Conservation (phyloP, 2,888 invertebrate species). For the Horisme vitalbata region DNA sequence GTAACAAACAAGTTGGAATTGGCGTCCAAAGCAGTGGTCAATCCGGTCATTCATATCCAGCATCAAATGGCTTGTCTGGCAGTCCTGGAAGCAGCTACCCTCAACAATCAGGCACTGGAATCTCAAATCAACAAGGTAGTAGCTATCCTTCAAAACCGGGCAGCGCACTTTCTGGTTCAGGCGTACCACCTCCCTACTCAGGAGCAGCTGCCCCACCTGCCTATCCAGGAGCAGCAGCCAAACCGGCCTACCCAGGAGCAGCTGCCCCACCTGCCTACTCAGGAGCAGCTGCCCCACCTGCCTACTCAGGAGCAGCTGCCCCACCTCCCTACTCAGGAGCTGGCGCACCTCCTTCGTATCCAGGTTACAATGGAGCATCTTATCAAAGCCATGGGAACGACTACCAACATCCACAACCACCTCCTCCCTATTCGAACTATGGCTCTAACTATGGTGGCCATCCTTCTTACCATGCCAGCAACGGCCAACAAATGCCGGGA, state of each 20-base stretch:
- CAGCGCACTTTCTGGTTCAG: conserved; percentile 46
- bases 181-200: conserved; percentile 51
- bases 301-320: too few species aligned
- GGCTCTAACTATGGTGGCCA: conserved; percentile 49
- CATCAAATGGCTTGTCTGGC: conserved; percentile 65
- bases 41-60: conserved; percentile 59
- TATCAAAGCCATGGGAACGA: conserved; percentile 50
- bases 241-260: conserved; percentile 54
- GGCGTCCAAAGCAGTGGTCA: conserved; percentile 41
- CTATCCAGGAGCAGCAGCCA: too few species aligned
- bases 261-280: too few species aligned
- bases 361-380: conserved; percentile 36
- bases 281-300: too few species aligned
- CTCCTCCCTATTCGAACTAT: conserved; percentile 54
- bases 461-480: conserved; percentile 47
- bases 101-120: conserved; percentile 40
- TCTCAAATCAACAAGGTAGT: conserved; percentile 38
- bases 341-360: conserved; percentile 20
- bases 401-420: conserved; percentile 60
- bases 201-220: conserved; percentile 42
- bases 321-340: conserved; percentile 52
- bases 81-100: conserved; percentile 42
- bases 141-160: conserved; percentile 34
- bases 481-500: conserved; percentile 59
- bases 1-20: conserved; percentile 43